Evolutionary conservation across 2,797 vertebrate species (phyloP).

Genomic region (Bradypodion ventrale): DNA sequence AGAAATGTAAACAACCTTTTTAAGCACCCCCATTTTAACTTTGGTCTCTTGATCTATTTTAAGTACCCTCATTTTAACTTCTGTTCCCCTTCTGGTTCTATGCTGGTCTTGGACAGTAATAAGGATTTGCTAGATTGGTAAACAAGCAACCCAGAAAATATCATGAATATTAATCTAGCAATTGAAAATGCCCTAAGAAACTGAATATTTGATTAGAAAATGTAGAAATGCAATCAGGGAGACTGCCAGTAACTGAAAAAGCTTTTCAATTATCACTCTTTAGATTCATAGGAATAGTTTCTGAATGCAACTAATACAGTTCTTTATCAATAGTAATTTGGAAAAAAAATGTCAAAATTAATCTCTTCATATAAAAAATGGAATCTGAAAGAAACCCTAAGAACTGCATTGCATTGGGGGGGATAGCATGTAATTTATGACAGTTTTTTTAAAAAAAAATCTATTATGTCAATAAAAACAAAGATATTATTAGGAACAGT

Average conservation of each 20-base stretch:
- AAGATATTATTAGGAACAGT: neutral
- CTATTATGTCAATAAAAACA: neutral
- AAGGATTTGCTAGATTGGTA: too few species aligned
- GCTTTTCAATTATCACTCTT: neutral
- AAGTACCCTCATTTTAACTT: too few species aligned
- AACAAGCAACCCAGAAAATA: too few species aligned
- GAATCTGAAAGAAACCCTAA: slow-evolving; percentile 16
- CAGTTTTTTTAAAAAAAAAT: neutral
- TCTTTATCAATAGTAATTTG: slow-evolving; percentile 21
- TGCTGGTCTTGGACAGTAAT: too few species aligned
- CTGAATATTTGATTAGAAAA: neutral
- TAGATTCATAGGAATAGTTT: neutral
- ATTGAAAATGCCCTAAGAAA: neutral
- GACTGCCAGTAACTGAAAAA: slow-evolving; percentile 14
- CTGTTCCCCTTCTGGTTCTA: too few species aligned
- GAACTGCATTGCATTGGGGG: neutral
- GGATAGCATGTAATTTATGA: neutral
- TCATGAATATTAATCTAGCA: neutral
- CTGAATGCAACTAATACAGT: neutral
- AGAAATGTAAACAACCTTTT: neutral
- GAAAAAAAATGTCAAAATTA: neutral
- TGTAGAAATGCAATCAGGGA: neutral
- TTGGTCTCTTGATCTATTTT: too few species aligned
- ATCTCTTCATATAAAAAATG: slow-evolving; percentile 1
- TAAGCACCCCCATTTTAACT: too few species aligned